Conservation (phyloP, 2,888 invertebrate genomes). For the Silvanus unidentatus region DNA sequence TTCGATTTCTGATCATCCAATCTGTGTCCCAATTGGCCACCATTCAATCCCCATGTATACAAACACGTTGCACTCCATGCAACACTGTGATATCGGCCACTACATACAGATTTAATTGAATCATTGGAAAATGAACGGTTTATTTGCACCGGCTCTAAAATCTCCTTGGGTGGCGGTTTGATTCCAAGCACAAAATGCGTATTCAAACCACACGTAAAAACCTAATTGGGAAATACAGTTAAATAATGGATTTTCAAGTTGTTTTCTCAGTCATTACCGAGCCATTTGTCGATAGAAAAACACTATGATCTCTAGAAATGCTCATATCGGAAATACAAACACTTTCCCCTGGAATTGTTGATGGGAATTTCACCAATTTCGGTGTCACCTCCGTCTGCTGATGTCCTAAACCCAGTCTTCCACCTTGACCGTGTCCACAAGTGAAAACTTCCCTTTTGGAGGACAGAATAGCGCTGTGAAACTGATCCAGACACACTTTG, state of each 20-base stretch:
- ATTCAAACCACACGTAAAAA: conserved; percentile 61
- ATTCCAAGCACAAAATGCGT: conserved; percentile 60
- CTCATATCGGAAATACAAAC: conserved; percentile 46
- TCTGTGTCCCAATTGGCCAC: conserved; percentile 73
- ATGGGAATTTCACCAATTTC: conserved; percentile 38
- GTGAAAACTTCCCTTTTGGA: conserved; percentile 23
- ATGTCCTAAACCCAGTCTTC: conserved; percentile 64
- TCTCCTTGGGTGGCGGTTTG: conserved; percentile 43
- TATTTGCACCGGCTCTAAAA: conserved; percentile 34
- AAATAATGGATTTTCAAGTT: conserved; percentile 1
- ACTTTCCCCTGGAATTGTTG: conserved; percentile 31
- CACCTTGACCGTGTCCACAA: conserved; percentile 77
- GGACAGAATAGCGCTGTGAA: conserved; percentile 66
- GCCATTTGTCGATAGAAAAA: conserved; percentile 59
- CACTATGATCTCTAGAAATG: conserved; percentile 61
- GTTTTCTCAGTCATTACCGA: conserved; percentile 44
- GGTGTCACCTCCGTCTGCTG: conserved; percentile 56
- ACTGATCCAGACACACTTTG: conserved; percentile 67
- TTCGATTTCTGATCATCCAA: conserved; percentile 41
- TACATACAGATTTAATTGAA: conserved; percentile 52
- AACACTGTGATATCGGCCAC: conserved; percentile 67
- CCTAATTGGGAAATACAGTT: conserved; percentile 37
- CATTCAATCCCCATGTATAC: conserved; percentile 77
- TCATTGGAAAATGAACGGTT: conserved; percentile 44
- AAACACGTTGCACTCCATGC: conserved; percentile 57